Percentiles rank a stretch among this genome's conserved stretches.
These are phyloP conservation scores for Prolemur simus DNA, from an alignment of 2,113 vertebrate species.

Conservation along the genomic window DNA sequence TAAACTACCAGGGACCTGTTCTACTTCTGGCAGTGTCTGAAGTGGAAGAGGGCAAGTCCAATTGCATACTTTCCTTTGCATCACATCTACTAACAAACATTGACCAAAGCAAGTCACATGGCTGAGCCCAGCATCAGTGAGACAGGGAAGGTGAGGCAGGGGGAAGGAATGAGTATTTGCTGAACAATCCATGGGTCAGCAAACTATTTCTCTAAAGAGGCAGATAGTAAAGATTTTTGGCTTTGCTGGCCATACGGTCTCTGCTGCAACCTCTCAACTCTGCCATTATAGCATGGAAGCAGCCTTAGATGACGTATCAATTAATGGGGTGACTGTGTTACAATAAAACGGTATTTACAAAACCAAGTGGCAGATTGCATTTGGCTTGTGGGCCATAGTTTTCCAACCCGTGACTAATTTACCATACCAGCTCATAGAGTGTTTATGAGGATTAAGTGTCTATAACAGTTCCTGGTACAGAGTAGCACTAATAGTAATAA, in stretches of 20 bases:
- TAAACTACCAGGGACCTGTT: neutral
- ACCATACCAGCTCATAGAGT: neutral
- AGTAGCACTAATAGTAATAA: neutral
- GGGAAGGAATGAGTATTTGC: neutral
- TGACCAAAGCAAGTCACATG: neutral
- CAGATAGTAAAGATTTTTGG: neutral
- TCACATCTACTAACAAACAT: neutral
- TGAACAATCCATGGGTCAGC: neutral
- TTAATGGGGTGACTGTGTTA: neutral
- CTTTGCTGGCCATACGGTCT: neutral
- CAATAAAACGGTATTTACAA: neutral
- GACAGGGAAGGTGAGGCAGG: neutral
- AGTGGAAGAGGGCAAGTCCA: neutral
- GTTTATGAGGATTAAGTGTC: conserved; percentile 1
- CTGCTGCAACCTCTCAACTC: neutral
- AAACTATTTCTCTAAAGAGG: neutral
- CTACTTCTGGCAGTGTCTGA: neutral
- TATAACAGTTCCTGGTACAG: neutral
- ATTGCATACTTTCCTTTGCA: neutral
- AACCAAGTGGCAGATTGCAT: neutral
- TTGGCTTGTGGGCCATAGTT: neutral
- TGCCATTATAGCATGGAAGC: neutral
- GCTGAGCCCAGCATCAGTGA: neutral
- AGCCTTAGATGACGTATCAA: neutral
- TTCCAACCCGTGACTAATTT: neutral